A percentile compares a stretch with the other conserved stretches of the same genome.
These are phyloP conservation scores for Bucorvus abyssinicus DNA, from an alignment of 2,797 vertebrate species.

Conservation along the genomic window DNA sequence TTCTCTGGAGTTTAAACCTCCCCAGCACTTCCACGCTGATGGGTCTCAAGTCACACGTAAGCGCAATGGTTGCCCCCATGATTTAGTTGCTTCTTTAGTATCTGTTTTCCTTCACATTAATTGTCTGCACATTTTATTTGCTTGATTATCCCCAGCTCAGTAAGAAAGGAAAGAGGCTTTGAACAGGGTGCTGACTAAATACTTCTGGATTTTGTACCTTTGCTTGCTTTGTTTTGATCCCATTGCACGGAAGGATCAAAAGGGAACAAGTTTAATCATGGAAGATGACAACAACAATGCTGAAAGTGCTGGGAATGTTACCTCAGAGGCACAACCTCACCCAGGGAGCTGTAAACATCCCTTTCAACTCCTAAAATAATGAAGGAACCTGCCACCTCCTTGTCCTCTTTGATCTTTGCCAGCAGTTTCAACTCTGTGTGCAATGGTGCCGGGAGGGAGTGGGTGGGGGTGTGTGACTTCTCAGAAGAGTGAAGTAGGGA, in stretches of 20 bases:
- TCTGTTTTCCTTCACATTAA: not conserved
- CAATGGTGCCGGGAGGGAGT: accelerated
- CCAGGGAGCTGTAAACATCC: not conserved
- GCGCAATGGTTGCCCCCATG: accelerated
- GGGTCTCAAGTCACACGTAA: accelerated
- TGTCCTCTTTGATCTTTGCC: conserved; percentile 19
- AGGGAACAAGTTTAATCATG: conserved; percentile 1
- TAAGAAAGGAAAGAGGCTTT: not conserved
- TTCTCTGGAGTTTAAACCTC: not conserved
- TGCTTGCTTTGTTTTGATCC: conserved; percentile 12
- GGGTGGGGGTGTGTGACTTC: not conserved
- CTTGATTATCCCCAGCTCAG: not conserved
- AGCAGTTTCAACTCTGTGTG: not conserved
- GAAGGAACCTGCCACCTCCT: not conserved
- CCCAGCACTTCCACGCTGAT: not conserved
- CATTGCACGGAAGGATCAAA: conserved; percentile 1
- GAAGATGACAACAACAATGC: not conserved
- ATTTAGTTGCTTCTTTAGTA: not conserved
- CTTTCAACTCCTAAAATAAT: conserved; percentile 7
- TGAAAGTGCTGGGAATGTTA: not conserved
- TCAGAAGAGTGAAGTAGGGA: not conserved
- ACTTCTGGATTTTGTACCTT: not conserved
- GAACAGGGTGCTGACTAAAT: conserved; percentile 19
- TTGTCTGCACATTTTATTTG: not conserved
- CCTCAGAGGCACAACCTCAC: not conserved